These are phyloP conservation scores for Pseudopodoces humilis DNA, from an alignment of 2,113 vertebrate genomes.

Conservation along the genomic window DNA sequence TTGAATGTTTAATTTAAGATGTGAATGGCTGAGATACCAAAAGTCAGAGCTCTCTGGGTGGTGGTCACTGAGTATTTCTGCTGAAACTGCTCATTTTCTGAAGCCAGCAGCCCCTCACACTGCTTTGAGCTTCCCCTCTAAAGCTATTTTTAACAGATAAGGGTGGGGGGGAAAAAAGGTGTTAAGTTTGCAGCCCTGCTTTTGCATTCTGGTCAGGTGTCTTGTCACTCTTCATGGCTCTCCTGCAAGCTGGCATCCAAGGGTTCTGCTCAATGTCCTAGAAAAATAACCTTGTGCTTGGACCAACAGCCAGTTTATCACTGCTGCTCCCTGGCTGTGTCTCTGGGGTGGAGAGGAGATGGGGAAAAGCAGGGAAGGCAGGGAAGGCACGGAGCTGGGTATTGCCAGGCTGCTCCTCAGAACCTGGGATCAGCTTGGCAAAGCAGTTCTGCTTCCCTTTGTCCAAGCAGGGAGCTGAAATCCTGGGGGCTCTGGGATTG, in stretches of 20 bases:
- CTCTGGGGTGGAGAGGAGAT: background rate
- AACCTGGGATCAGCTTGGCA: background rate
- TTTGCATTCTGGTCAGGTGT: constrained; percentile 11
- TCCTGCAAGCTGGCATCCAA: background rate
- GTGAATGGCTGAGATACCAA: background rate
- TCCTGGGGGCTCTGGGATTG: background rate
- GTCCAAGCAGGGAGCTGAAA: background rate
- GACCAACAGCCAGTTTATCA: background rate
- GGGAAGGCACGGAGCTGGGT: background rate
- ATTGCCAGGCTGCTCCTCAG: background rate
- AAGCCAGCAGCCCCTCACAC: background rate
- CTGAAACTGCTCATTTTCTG: background rate
- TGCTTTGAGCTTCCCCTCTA: background rate
- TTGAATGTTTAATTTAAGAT: background rate
- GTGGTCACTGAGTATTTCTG: background rate
- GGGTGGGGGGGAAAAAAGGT: fast-evolving
- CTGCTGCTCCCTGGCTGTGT: background rate
- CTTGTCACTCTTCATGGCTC: background rate
- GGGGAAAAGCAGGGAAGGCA: background rate
- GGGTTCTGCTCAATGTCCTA: constrained; percentile 3
- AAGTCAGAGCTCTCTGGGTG: background rate
- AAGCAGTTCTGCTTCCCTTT: background rate
- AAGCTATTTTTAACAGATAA: background rate
- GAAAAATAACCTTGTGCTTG: constrained; percentile 29
- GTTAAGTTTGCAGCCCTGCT: background rate